Base-by-base conservation (phyloP, 2,797 vertebrate genomes). In the Craterocephalus amniculus region DNA sequence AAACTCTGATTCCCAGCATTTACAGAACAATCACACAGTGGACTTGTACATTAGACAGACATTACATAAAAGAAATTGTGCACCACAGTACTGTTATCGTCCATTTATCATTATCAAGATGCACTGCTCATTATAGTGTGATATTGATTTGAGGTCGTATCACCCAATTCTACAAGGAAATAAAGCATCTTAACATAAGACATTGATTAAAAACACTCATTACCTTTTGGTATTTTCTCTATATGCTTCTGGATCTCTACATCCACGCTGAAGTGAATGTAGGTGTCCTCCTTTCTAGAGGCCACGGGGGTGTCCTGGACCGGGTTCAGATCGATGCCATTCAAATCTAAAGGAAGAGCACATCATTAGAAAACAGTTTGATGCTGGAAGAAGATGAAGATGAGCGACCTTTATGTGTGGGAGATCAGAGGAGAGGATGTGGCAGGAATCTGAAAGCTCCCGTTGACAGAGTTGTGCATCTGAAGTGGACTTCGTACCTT, bases 181-280 rank as follows among this genome's bases (percentile, higher is more conserved):
- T n/a, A n/a, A n/a, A n/a, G n/a, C n/a, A n/a, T n/a, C n/a, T n/a
- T n/a, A n/a, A n/a, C n/a, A n/a, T n/a, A n/a, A n/a, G n/a, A n/a
- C n/a, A n/a, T n/a, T n/a, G 14, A 12, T 40, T 20, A 22, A 6
- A 48, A 34, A 13, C n/a, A n/a, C 3, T 5, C 16, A 10, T 55
- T 72, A 99, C 98, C 98, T 98, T 99, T 99, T 48, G 96, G 96
- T 89, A 99, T 86, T 89, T 96, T 97, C 90, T 99, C 98, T 69
- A 98, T 83, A 3, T 99, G 98, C 91, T 95, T 99, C 94, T 99
- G 98, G 89, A 99, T 96, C 89, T 99, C 98, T 0, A 99, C 94
- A 55, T 99, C 96, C 83, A 97, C 94, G 0, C 94, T 95, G 89
- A 99, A 99, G 90, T 99, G 96, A 83, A 99, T 94, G 55, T 98